Percentiles rank a stretch among this genome's conserved stretches.
Conservation (phyloP, 2,888 invertebrate genomes). For the Silvanus unidentatus region DNA sequence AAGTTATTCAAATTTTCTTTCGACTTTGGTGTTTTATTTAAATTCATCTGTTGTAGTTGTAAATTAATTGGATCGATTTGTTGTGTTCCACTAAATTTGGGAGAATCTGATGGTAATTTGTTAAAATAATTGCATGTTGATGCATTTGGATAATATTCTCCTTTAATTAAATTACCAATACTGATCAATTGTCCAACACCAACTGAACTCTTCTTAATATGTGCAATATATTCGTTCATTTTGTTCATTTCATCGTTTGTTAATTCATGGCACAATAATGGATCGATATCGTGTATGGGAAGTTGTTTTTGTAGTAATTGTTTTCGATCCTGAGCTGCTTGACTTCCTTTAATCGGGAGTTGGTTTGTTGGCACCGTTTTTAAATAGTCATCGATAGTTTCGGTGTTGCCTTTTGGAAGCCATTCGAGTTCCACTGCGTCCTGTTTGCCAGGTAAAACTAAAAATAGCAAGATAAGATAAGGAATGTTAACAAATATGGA, state of each 20-base stretch:
- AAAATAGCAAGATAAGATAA: too few species aligned
- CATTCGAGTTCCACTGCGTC: conserved; percentile 44
- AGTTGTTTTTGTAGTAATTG: conserved; percentile 79
- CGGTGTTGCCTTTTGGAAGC: conserved; percentile 43
- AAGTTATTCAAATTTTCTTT: too few species aligned
- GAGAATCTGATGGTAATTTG: too few species aligned
- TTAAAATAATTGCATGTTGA: too few species aligned
- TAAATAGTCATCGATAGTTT: conserved; percentile 42
- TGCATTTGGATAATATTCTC: too few species aligned
- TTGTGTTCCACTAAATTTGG: too few species aligned
- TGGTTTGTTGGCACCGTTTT: conserved; percentile 60
- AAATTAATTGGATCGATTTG: too few species aligned
- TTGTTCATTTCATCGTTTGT: conserved; percentile 43
- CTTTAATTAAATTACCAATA: conserved; percentile 15
- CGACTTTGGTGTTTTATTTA: not conserved
- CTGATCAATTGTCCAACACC: conserved; percentile 41
- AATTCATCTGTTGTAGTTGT: too few species aligned
- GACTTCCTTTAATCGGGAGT: conserved; percentile 75
- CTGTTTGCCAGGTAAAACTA: conserved; percentile 42
- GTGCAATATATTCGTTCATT: conserved; percentile 45
- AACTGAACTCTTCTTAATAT: conserved; percentile 41
- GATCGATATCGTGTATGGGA: conserved; percentile 76
- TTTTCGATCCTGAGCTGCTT: conserved; percentile 70
- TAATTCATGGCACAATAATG: conserved; percentile 53
- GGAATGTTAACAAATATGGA: not conserved